Base-by-base conservation (phyloP, 2,888 invertebrate genomes). In the Sicus ferrugineus region DNA sequence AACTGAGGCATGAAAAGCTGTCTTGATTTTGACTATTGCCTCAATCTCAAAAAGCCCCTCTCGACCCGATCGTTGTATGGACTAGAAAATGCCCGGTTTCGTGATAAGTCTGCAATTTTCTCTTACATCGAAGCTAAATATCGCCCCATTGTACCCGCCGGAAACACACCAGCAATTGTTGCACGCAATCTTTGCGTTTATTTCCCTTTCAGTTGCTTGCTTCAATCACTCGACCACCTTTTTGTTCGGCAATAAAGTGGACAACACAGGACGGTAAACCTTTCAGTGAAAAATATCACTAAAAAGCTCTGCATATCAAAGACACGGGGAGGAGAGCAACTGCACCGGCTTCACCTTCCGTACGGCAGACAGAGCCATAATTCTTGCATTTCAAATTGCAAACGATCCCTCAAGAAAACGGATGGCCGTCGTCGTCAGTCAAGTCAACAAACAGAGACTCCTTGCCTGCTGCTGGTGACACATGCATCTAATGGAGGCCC, bases 351-450 rank as follows among this genome's bases (percentile, higher is more conserved):
- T 42, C 2, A 0, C 3, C n/a, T n/a, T 4, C n/a, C 42, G n/a
- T 42, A n/a, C 42, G 42, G 42, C 42, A 42, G 42, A 14, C 42
- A 14, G 42, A 46, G 56, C 56, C 68, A 68, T 68, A 68, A 48
- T 62, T 68, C 68, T 68, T 63, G 38, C 54, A 68, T 68, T 63
- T 68, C 63, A 68, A 68, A 68, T 68, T 68, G 68, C 63, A 63
- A 68, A 63, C 56, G 63, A 68, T 68, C 62, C 68, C 56, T 68
- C 68, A 68, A 62, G 68, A 63, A 68, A 63, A 68, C 56, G 68
- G 52, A 9, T n/a, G 9, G 54, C 68, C 63, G 68, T 68, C 68
- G 56, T 61, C 68, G 63, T 63, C 56, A 48, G 52, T 54, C 58
- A 67, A 54, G 67, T 48, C 67, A 67, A 67, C 58, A 38, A 66